Evolutionary conservation across 2,888 invertebrate genomes (phyloP), one percentile per base, ranked within the genome.

Genomic region (Sarcophaga subvicina): DNA sequence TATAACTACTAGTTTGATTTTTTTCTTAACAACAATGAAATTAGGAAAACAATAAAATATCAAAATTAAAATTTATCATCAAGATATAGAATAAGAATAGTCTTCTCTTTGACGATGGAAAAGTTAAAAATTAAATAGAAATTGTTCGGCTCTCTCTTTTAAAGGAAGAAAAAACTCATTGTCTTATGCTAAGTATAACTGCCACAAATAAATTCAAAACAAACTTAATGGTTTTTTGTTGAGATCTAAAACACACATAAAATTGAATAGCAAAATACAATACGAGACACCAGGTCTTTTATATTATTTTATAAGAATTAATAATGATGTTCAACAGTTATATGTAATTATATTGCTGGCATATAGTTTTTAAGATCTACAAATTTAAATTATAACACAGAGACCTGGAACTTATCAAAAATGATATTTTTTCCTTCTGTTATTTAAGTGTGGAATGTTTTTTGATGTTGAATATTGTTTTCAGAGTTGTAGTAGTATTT

Each of bases 1-100:
- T 71, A 76, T 47, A 76, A 71, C 77, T 82, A 82, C 12, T 69
- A 64, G n/a, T 60, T 60, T 14, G 45, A 25, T 67, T 60, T 49
- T 66, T 22, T 76, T 76, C 22, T 22, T 22, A 22, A 22, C 22
- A 54, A 77, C 59, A 64, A 47, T 17, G 20, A 47, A 54, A 54
- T 54, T 54, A 54, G 54, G 54, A 54, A 54, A 63, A 45, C 11
- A 49, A 5, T 20, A 47, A 47, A 10, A 47, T 37, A 47, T 4
- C 27, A 17, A 27, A 59, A 59, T 47, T 71, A 45, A 25, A 63
- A 45, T 45, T 14, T 37, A n/a, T 45, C 6, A 45, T 66, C 59
- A 73, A 22, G 22, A 73, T 37, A 66, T 11, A 14, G 20, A 64
- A 54, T 63, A 12, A 25, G 3, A 54, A 3, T 71, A 54, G 54